Base-by-base conservation (phyloP, 2,888 invertebrate species). In the Limenitis camilla region DNA sequence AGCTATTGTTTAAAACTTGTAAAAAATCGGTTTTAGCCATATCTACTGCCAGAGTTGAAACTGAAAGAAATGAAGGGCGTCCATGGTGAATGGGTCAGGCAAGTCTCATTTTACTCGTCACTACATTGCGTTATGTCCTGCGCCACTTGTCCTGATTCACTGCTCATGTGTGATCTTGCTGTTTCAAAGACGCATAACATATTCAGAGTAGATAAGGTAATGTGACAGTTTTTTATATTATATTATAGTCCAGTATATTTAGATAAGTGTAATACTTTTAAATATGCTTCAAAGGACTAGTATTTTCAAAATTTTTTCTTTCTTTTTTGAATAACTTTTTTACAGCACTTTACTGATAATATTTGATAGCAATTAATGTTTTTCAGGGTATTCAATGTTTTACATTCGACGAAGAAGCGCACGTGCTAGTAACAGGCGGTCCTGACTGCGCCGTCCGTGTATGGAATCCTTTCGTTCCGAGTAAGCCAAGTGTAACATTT, bases 381-480 rank as follows among this genome's bases (percentile, higher is more conserved):
- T 31, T 8, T 10, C 63, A 90, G 90, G 92, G 92, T 19, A 88
- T 90, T 32, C 89, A 90, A 60, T 91, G 91, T 59, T 92, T 92
- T 67, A 89, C 85, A 51, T 80, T 91, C 65, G 89, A 89, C 62
- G 91, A 90, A 72, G 88, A 84, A 9, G 80, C 83, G 19, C 90
- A 90, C 61, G 74, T 90, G 41, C 67, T 93, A 43, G 92, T 89
- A 49, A 92, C 92, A 1, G 95, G 95, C 1, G 93, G 95, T 5
- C 91, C 93, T 6, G 95, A 96, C 76, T 92, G 92, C 62, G 71
- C 89, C 47, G 88, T 94, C 29, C 90, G 94, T 35, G 83, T 94
- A 47, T 96, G 95, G 95, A 94, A 93, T 76, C 91, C 94, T 0
- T 94, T 93, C 71, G 91, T 93, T n/a, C 90, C 93, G 1, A 78